Evolutionary conservation across 2,888 invertebrate species (phyloP).

Genomic region (Hartigia nigra): DNA sequence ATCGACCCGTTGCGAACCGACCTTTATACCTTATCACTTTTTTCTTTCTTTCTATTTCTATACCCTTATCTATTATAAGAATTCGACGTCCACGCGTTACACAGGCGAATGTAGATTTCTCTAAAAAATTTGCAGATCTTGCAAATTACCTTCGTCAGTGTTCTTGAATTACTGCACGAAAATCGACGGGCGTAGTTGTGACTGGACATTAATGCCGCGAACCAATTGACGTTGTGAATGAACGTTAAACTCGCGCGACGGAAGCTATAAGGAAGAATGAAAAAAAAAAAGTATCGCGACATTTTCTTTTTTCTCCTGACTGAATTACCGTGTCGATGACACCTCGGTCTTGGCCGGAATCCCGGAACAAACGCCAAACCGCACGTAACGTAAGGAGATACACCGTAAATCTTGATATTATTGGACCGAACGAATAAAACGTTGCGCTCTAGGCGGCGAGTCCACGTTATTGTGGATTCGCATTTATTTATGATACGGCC

Average conservation of each 20-base stretch:
- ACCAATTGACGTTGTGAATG: not conserved
- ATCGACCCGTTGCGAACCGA: constrained; percentile 33
- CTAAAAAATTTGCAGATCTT: not conserved
- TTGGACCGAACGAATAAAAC: not conserved
- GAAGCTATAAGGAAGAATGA: not conserved
- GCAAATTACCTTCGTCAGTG: not conserved
- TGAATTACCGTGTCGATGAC: not conserved
- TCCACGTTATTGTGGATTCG: not conserved
- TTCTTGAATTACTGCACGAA: not conserved
- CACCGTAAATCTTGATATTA: not conserved
- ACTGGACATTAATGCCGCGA: too few species aligned
- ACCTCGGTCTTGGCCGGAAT: not conserved
- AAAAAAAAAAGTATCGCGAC: not conserved
- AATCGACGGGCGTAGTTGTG: too few species aligned
- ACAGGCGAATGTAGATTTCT: not conserved
- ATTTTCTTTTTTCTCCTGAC: not conserved
- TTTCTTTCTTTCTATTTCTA: constrained; percentile 1
- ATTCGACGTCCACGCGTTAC: not conserved
- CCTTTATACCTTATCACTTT: constrained; percentile 22
- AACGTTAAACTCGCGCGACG: not conserved
- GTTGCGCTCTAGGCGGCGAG: not conserved
- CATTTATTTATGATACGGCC: not conserved
- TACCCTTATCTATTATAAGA: not conserved
- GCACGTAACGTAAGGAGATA: not conserved
- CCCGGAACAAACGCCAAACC: not conserved